phyloP scores from a whole-genome alignment of 1,140 invertebrate species.

The Brachionus asplanchnoidis region DNA sequence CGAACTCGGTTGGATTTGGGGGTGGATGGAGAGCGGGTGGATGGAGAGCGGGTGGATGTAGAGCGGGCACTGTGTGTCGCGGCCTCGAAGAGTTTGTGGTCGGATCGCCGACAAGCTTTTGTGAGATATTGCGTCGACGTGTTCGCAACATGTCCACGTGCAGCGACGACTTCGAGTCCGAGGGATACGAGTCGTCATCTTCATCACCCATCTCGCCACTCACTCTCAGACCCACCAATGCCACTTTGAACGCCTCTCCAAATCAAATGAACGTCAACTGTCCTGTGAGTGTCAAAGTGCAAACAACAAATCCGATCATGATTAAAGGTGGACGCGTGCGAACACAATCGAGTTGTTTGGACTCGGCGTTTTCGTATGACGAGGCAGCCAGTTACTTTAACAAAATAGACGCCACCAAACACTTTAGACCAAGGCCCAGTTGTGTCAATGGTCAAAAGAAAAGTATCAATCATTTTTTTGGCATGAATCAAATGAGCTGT shows the following conservation, averaged over 20 bases:
- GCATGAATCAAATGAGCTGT: background rate
- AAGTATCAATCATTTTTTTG: background rate
- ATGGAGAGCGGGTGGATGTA: no score
- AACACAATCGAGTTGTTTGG: slow-evolving; percentile 14
- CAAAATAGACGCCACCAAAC: slow-evolving; percentile 6
- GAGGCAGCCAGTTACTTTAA: slow-evolving; percentile 27
- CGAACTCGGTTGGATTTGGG: background rate
- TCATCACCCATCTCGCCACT: slow-evolving; percentile 21
- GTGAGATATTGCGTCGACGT: slow-evolving; percentile 56
- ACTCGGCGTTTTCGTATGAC: slow-evolving; percentile 26
- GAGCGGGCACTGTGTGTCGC: background rate
- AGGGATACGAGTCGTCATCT: slow-evolving; percentile 42
- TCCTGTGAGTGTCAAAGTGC: background rate
- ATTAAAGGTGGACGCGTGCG: background rate
- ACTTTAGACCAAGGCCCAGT: background rate
- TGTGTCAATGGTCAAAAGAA: background rate
- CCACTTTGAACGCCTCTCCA: background rate
- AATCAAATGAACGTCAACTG: background rate
- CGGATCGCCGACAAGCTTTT: slow-evolving; percentile 43
- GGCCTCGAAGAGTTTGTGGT: slow-evolving; percentile 13
- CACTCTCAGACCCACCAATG: background rate
- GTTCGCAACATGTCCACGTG: slow-evolving; percentile 46
- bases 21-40: no score
- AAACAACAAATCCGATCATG: background rate
- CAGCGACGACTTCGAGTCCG: slow-evolving; percentile 43